A percentile compares a stretch with the other conserved stretches of the same genome.
These are phyloP conservation scores for Psammodynastes pulverulentus DNA, from an alignment of 2,113 vertebrate genomes.

Conservation along the genomic window DNA sequence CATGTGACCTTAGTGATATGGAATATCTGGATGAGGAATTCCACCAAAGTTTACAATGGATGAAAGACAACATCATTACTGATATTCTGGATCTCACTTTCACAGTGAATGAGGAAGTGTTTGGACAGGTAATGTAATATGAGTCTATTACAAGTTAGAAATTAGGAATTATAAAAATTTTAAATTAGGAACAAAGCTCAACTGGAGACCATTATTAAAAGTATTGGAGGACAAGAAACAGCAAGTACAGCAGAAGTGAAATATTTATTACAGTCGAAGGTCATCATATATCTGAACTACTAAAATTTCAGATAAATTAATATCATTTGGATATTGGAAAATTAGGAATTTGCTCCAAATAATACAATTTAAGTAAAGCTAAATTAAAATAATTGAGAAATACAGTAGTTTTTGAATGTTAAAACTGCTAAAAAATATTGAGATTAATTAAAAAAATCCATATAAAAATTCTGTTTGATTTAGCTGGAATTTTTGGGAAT, in stretches of 20 bases:
- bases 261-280: background rate
- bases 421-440: background rate
- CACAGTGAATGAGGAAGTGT: slow-evolving; percentile 97
- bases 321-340: background rate
- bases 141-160: slow-evolving; percentile 17
- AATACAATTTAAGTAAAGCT: background rate
- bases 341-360: background rate
- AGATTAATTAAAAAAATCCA: background rate
- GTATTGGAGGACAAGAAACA: background rate
- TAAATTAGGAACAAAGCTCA: background rate
- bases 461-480: background rate
- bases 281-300: background rate
- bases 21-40: slow-evolving; percentile 98
- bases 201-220: background rate
- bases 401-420: background rate
- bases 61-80: slow-evolving; percentile 98
- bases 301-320: background rate
- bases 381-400: background rate
- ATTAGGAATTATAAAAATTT: slow-evolving; percentile 33
- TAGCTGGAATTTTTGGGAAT: background rate
- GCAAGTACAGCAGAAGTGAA: background rate
- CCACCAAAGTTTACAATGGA: slow-evolving; percentile 98
- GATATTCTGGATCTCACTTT: slow-evolving; percentile 97
- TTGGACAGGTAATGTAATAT: slow-evolving; percentile 87
- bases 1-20: slow-evolving; percentile 93